A percentile compares a stretch with the other conserved stretches of the same genome.
phyloP scores from a whole-genome alignment of 2,888 invertebrate genomes.

The Dryomyza anilis region DNA sequence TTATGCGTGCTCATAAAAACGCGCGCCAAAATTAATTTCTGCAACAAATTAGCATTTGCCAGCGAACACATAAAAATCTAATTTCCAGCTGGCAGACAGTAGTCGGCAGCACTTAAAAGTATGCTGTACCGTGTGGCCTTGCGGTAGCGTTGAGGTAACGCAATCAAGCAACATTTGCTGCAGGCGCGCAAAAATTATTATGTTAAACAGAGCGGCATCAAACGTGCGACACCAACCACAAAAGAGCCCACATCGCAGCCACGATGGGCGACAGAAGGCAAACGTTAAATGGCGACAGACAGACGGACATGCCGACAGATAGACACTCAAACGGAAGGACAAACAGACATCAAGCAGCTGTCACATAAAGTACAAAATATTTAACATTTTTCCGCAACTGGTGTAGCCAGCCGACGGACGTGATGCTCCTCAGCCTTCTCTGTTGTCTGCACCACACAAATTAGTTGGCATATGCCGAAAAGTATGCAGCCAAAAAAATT shows the following conservation, averaged over 20 bases:
- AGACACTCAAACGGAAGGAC: too few relatives aligned
- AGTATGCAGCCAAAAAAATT: slow-evolving; percentile 12
- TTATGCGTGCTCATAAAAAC: too few relatives aligned
- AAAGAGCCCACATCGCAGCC: not conserved
- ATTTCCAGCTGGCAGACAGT: too few relatives aligned
- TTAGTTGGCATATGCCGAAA: slow-evolving; percentile 20
- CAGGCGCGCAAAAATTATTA: slow-evolving; percentile 9
- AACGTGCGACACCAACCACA: not conserved
- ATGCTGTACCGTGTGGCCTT: too few relatives aligned
- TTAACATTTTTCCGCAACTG: not conserved
- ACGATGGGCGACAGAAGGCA: not conserved
- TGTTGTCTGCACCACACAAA: slow-evolving; percentile 1
- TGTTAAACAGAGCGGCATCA: not conserved
- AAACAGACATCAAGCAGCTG: slow-evolving; percentile 4
- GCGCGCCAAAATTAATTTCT: not conserved
- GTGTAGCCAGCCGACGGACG: not conserved
- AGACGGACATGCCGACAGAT: too few relatives aligned
- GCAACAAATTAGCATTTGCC: slow-evolving; percentile 8
- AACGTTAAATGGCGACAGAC: not conserved
- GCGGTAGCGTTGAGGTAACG: not conserved
- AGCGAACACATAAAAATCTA: not conserved
- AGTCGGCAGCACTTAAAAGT: not conserved
- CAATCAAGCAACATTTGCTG: slow-evolving; percentile 14
- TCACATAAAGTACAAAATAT: slow-evolving; percentile 15
- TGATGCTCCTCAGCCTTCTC: too few relatives aligned